Evolutionary conservation across 2,797 vertebrate genomes (phyloP).

Genomic region (Erpetoichthys calabaricus): DNA sequence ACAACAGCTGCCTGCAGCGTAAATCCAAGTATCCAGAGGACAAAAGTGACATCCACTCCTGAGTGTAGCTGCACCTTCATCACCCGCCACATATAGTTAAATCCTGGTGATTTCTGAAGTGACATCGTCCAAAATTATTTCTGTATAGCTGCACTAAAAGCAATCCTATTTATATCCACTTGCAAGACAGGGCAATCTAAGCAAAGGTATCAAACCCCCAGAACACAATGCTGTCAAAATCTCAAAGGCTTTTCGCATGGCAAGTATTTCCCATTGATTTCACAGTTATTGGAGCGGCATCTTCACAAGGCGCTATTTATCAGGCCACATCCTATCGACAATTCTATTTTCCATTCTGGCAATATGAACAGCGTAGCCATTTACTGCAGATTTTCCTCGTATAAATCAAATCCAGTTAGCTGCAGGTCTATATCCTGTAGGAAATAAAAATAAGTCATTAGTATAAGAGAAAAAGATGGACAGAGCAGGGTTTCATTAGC

Average conservation of each 20-base stretch:
- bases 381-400: conserved; percentile 46
- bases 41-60: conserved; percentile 38
- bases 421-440: conserved; percentile 65
- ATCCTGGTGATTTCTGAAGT: conserved; percentile 49
- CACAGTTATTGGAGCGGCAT: conserved; percentile 42
- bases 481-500: conserved; percentile 23
- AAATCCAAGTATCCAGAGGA: conserved; percentile 58
- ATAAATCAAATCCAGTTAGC: conserved; percentile 60
- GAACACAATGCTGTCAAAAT: conserved; percentile 39
- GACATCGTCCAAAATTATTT: conserved; percentile 53
- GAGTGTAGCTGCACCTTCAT: conserved; percentile 32
- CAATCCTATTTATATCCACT: conserved; percentile 61
- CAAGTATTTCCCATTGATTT: conserved; percentile 59
- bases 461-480: conserved; percentile 39
- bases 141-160: conserved; percentile 28
- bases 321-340: conserved; percentile 51
- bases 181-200: conserved; percentile 26
- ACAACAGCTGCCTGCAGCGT: conserved; percentile 52
- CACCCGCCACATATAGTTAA: conserved; percentile 44
- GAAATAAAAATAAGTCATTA: conserved; percentile 65
- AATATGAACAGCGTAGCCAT: conserved; percentile 39
- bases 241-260: conserved; percentile 44
- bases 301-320: conserved; percentile 59
- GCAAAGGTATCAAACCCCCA: conserved; percentile 43
- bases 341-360: conserved; percentile 58